Conservation (phyloP, 1,140 invertebrate species). For the Trigoniulus corallinus region DNA sequence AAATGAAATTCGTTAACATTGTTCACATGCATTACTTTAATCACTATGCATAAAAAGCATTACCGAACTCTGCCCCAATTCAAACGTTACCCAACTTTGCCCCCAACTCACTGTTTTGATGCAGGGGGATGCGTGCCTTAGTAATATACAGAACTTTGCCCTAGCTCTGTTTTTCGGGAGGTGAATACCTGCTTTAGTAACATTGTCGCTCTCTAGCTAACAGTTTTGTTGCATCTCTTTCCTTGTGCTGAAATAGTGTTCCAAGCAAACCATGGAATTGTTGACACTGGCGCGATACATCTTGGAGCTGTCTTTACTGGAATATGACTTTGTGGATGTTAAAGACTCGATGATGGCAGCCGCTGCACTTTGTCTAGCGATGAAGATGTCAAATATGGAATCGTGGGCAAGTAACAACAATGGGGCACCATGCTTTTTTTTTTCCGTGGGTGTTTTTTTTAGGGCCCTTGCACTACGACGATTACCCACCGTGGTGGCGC, state of each 20-base stretch:
- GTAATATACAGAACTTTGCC: too few relatives aligned
- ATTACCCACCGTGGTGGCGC: too few relatives aligned
- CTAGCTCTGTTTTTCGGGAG: too few relatives aligned
- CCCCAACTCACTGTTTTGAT: too few relatives aligned
- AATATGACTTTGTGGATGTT: conserved; percentile 59
- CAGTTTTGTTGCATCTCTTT: neutral
- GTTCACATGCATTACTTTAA: too few relatives aligned
- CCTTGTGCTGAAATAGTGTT: conserved; percentile 40
- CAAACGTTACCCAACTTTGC: too few relatives aligned
- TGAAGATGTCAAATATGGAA: conserved; percentile 53
- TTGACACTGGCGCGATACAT: conserved; percentile 86
- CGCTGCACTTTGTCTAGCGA: conserved; percentile 63
- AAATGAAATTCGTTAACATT: too few relatives aligned
- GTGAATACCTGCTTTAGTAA: too few relatives aligned
- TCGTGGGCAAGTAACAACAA: conserved; percentile 30
- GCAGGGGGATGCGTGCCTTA: too few relatives aligned
- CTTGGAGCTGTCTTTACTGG: conserved; percentile 81
- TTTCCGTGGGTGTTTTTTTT: conserved; percentile 6
- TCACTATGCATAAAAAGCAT: too few relatives aligned
- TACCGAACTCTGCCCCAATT: too few relatives aligned
- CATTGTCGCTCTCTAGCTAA: too few relatives aligned
- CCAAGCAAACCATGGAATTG: conserved; percentile 72
- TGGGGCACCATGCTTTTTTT: neutral
- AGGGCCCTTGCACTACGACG: neutral
- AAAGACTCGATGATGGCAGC: conserved; percentile 79